Base-by-base conservation (phyloP, 2,888 invertebrate genomes). In the Pediacus dermestoides region DNA sequence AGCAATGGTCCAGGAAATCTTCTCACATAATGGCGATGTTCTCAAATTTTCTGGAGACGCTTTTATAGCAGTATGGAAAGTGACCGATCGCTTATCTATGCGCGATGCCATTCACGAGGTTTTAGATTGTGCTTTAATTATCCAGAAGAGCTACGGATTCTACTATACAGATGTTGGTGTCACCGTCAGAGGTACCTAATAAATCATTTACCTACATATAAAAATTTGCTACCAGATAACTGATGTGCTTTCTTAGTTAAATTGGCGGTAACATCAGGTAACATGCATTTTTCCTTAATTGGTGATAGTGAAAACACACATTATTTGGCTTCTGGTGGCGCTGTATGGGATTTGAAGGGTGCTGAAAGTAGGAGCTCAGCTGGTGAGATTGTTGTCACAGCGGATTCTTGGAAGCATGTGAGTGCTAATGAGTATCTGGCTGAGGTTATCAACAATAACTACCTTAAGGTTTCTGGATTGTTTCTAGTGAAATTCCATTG, bases 41-140 rank as follows among this genome's bases (percentile, higher is more conserved):
- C 64, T 82, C 1, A 81, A 82, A 61, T 82, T 81, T 57, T 79
- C 81, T 6, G 82, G 76, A 1, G 81, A 82, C 47, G 81, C 81
- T 2, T 80, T 83, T 55, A 68, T 82, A 1, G 77, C 80, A 0
- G 75, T 80, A 71, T 83, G 81, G 80, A 81, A 80, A 60, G 72
- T 75, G 15, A 68, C 71, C 0, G 60, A 71, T 0, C 70, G 68
- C 18, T 58, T 71, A 21, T 69, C 74, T 0, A 76, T 81, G 74
- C 72, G 76, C 28, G 77, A 80, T 46, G 71, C 77, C 1, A 76
- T 81, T 0, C 76, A 78, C 39, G 74, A 76, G 30, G 81, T 81
- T 0, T 73, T 82, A n/a, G 81, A 82, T 51, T 80, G 81, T 32
- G 81, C 81, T 0, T 70, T 83, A 4, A 70, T 76, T 11, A 80